phyloP scores from a whole-genome alignment of 2,888 invertebrate species.

The Emmelina monodactyla region DNA sequence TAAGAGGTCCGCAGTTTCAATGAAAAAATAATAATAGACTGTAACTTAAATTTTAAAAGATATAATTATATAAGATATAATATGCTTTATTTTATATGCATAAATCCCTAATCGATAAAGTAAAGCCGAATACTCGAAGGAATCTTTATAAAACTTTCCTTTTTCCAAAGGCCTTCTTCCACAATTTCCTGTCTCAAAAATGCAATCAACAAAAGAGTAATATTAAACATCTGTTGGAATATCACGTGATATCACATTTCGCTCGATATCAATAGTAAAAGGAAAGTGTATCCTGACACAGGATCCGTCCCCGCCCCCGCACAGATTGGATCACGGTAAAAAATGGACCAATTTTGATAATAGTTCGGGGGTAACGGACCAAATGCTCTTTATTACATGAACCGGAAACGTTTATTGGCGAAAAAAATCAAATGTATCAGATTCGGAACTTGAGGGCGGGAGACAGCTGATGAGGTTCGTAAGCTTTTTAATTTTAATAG shows the following conservation, averaged over 20 bases:
- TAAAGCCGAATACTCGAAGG: no score
- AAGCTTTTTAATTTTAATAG: no score
- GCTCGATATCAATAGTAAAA: conserved; percentile 45
- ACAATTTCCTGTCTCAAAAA: conserved; percentile 1
- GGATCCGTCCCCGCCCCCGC: conserved; percentile 59
- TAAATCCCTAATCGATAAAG: no score
- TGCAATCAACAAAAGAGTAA: conserved; percentile 15
- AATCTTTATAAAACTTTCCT: no score
- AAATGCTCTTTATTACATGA: conserved; percentile 50
- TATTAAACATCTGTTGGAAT: conserved; percentile 42
- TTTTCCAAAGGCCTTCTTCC: no score
- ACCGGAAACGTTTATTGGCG: conserved; percentile 60
- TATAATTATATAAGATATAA: no score
- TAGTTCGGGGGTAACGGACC: conserved; percentile 45
- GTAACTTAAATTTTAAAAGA: no score
- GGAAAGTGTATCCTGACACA: conserved; percentile 60
- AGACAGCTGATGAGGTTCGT: conserved; percentile 18
- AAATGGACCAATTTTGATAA: conserved; percentile 62
- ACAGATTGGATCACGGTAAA: conserved; percentile 48
- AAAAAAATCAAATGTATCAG: conserved; percentile 23
- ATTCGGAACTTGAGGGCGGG: conserved; percentile 2
- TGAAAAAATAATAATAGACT: no score
- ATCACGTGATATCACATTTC: conserved; percentile 41
- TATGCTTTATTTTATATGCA: no score
- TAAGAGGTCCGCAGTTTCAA: no score